Percentiles rank a stretch among this genome's conserved stretches.
These are phyloP conservation scores for Bujurquina vittata DNA, from an alignment of 2,113 vertebrate genomes.

Conservation along the genomic window DNA sequence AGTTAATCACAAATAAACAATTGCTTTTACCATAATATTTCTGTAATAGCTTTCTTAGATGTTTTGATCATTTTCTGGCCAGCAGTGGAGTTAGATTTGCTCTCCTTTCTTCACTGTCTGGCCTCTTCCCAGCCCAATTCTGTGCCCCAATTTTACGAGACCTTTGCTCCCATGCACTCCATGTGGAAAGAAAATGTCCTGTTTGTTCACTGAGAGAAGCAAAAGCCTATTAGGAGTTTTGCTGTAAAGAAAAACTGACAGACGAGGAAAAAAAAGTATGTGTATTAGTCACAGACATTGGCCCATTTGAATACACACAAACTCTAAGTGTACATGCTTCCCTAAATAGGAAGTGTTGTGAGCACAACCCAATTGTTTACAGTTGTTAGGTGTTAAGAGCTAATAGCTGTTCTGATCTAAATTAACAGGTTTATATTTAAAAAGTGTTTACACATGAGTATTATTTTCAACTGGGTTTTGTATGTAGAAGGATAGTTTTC, in stretches of 20 bases:
- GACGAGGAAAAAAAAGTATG: neutral
- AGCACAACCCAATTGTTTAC: neutral
- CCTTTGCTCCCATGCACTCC: constrained; percentile 49
- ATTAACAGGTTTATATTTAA: neutral
- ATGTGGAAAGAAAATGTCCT: constrained; percentile 49
- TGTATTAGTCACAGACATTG: constrained; percentile 19
- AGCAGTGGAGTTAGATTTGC: neutral
- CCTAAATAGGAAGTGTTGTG: neutral
- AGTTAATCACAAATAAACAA: neutral
- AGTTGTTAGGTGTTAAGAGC: neutral
- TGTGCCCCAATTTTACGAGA: constrained; percentile 64
- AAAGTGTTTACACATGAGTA: constrained; percentile 1
- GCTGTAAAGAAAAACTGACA: constrained; percentile 2
- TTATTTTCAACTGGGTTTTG: constrained; percentile 5
- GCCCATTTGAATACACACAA: constrained; percentile 13
- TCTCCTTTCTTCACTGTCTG: constrained; percentile 17
- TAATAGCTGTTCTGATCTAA: constrained; percentile 1
- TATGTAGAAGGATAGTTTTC: neutral
- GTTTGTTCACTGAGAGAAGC: constrained; percentile 35
- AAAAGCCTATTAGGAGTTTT: constrained; percentile 27
- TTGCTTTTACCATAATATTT: neutral
- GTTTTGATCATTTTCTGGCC: constrained; percentile 14
- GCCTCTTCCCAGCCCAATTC: constrained; percentile 26
- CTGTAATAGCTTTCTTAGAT: neutral
- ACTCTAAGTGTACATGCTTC: neutral